Evolutionary conservation across 2,113 vertebrate species (phyloP).

Genomic region (Pelvicachromis taeniatus): DNA sequence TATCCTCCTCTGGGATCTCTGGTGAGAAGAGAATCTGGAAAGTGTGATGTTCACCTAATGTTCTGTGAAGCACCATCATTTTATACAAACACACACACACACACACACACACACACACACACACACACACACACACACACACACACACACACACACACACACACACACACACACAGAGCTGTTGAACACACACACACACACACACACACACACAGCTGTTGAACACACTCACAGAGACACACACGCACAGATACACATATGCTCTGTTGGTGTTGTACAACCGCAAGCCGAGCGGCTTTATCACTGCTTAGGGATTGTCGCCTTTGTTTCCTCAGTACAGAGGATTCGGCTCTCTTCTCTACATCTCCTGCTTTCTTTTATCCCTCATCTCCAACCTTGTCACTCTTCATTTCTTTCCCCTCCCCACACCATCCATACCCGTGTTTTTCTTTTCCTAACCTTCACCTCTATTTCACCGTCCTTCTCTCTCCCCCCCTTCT

Average conservation of each 20-base stretch:
- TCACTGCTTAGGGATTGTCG: slow-evolving; percentile 37
- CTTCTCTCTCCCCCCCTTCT: neutral
- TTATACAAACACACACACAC: neutral
- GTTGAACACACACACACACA: neutral
- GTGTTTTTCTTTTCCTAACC: neutral
- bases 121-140: neutral
- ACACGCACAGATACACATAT: neutral
- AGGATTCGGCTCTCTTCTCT: slow-evolving; percentile 32
- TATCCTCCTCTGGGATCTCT: slow-evolving; percentile 24
- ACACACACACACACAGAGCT: neutral
- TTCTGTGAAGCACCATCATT: slow-evolving; percentile 22
- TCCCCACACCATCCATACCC: slow-evolving; percentile 4
- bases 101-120: neutral
- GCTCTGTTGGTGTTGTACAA: slow-evolving; percentile 23
- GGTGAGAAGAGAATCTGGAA: slow-evolving; percentile 41
- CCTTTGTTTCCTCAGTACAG: slow-evolving; percentile 50
- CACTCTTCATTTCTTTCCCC: slow-evolving; percentile 22
- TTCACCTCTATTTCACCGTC: slow-evolving; percentile 34
- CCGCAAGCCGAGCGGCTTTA: slow-evolving; percentile 30
- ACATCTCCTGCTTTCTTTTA: slow-evolving; percentile 18
- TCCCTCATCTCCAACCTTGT: slow-evolving; percentile 43
- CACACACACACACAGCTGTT: neutral
- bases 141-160: neutral
- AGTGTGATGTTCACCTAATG: slow-evolving; percentile 30
- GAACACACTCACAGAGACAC: neutral